Percentiles rank a stretch among this genome's conserved stretches.
Conservation (phyloP, 2,888 invertebrate genomes). For the Epicampocera succincta region DNA sequence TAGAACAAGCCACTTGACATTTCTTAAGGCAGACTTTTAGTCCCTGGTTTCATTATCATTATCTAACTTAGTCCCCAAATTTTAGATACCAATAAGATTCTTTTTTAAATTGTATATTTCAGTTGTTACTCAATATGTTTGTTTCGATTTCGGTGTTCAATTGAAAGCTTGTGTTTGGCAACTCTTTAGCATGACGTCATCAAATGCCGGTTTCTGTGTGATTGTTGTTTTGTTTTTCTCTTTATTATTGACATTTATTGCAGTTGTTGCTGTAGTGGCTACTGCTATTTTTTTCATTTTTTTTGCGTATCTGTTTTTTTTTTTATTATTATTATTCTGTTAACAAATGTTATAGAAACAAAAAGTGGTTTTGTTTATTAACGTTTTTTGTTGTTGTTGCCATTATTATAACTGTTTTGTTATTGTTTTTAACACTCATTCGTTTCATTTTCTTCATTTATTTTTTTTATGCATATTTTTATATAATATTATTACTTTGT, state of each 20-base stretch:
- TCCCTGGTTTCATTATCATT: too few relatives aligned
- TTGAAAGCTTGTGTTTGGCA: background rate
- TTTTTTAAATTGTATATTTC: too few relatives aligned
- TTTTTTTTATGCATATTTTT: constrained; percentile 4
- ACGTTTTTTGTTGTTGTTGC: background rate
- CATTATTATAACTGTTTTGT: constrained; percentile 34
- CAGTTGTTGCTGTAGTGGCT: constrained; percentile 30
- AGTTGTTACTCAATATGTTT: too few relatives aligned
- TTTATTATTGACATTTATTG: constrained; percentile 30
- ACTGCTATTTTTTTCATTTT: constrained; percentile 4
- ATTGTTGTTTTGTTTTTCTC: constrained; percentile 25
- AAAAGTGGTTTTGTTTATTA: constrained; percentile 20
- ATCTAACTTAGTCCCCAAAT: too few relatives aligned
- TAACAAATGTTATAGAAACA: constrained; percentile 36
- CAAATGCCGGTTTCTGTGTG: constrained; percentile 69
- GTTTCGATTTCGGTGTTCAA: background rate
- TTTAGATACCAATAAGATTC: too few relatives aligned
- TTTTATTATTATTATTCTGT: constrained; percentile 28
- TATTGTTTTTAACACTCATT: constrained; percentile 38
- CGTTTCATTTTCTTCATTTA: background rate
- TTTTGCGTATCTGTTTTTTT: constrained; percentile 8
- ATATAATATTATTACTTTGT: too few relatives aligned
- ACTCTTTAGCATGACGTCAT: constrained; percentile 68
- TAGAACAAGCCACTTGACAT: too few relatives aligned
- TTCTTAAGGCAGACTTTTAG: too few relatives aligned